These are phyloP conservation scores for Poliocrania exsul DNA, from an alignment of 2,797 vertebrate species.

Conservation along the genomic window DNA sequence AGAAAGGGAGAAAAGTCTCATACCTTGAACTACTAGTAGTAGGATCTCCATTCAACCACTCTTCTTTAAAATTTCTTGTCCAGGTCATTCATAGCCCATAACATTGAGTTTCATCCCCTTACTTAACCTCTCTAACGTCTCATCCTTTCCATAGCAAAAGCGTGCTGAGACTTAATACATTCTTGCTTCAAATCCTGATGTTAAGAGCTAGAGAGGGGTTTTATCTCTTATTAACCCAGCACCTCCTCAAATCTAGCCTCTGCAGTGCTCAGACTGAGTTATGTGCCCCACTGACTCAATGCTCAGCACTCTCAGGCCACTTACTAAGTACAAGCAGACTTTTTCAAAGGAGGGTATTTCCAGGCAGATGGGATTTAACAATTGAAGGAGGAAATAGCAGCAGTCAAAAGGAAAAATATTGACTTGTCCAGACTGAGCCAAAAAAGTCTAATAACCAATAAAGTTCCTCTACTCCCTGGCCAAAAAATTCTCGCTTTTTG, in stretches of 20 bases:
- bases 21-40: background rate
- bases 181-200: background rate
- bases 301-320: background rate
- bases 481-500: conserved; percentile 2
- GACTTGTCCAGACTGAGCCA: background rate
- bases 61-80: background rate
- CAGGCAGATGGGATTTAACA: background rate
- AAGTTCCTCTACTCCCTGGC: background rate
- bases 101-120: background rate
- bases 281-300: background rate
- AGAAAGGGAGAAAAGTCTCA: background rate
- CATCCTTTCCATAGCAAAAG: background rate
- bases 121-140: background rate
- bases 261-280: background rate
- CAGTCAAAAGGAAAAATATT: conserved; percentile 1
- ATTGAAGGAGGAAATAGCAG: background rate
- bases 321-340: background rate
- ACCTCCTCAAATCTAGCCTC: background rate
- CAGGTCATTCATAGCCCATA: background rate
- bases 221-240: background rate
- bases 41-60: background rate
- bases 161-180: background rate
- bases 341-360: background rate
- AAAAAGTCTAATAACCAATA: conserved; percentile 19
- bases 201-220: background rate